phyloP scores from a whole-genome alignment of 2,797 vertebrate species.

The Phataginus tetradactyla region DNA sequence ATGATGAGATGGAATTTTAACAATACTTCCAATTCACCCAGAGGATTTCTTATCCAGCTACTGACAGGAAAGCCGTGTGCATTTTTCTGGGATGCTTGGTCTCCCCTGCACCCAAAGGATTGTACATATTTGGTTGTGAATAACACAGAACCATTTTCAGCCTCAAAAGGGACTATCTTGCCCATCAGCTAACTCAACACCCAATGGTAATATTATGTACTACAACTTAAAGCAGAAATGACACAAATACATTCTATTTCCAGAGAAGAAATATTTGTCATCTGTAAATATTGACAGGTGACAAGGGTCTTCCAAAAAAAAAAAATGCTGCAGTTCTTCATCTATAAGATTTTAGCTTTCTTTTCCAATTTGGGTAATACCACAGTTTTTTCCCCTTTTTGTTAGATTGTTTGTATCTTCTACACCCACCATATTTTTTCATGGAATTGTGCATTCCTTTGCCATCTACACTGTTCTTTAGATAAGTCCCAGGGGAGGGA shows the following conservation, averaged over 20 bases:
- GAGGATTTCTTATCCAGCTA: not conserved
- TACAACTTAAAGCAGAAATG: not conserved
- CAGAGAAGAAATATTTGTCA: not conserved
- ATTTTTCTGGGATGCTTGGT: not conserved
- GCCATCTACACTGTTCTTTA: not conserved
- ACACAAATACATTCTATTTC: not conserved
- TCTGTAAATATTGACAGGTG: not conserved
- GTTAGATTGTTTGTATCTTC: not conserved
- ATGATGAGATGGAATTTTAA: slow-evolving; percentile 42
- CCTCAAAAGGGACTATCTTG: not conserved
- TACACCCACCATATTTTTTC: not conserved
- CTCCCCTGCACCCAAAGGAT: not conserved
- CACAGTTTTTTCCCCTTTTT: not conserved
- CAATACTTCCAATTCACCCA: slow-evolving; percentile 11
- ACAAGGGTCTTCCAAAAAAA: not conserved
- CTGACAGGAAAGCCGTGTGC: not conserved
- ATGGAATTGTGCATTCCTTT: not conserved
- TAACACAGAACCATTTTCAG: not conserved
- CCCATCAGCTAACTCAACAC: not conserved
- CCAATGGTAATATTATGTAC: not conserved
- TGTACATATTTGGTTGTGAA: not conserved
- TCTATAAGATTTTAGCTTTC: not conserved
- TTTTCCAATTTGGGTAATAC: not conserved
- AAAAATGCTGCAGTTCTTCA: not conserved
- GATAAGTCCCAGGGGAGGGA: not conserved